phyloP scores from a whole-genome alignment of 2,797 vertebrate genomes.

The Dallia pectoralis region DNA sequence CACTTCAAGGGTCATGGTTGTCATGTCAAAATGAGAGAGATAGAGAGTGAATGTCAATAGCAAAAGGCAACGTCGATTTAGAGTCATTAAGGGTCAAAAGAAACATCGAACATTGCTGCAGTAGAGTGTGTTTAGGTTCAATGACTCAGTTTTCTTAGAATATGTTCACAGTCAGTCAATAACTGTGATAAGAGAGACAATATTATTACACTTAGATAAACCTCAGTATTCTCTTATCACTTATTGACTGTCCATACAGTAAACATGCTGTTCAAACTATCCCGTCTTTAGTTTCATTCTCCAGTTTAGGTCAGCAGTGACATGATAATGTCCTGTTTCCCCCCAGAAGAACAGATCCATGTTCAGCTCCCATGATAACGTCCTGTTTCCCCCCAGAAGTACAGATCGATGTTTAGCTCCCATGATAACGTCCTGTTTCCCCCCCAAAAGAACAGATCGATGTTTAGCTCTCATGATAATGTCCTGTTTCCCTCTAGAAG shows the following conservation, averaged over 20 bases:
- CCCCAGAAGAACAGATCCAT: background rate
- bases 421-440: too few species aligned
- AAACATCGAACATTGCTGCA: too few species aligned
- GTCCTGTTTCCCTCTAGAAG: too few species aligned
- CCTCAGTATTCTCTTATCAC: background rate
- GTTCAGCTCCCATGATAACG: background rate
- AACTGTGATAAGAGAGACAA: too few species aligned
- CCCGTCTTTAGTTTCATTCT: background rate
- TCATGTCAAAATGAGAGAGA: background rate
- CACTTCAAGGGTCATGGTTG: background rate
- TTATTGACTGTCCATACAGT: background rate
- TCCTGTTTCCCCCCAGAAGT: background rate
- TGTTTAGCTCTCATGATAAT: too few species aligned
- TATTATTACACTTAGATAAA: background rate
- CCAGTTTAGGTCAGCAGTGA: background rate
- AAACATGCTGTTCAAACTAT: background rate
- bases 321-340: background rate
- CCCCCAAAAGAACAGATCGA: too few species aligned
- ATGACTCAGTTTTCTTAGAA: too few species aligned
- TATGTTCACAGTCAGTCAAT: too few species aligned
- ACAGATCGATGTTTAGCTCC: background rate
- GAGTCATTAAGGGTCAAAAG: too few species aligned
- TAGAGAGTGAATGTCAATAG: background rate
- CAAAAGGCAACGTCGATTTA: too few species aligned
- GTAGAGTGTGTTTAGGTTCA: too few species aligned